These are phyloP conservation scores for Elephantulus edwardii DNA, from an alignment of 2,113 vertebrate species.

Conservation along the genomic window DNA sequence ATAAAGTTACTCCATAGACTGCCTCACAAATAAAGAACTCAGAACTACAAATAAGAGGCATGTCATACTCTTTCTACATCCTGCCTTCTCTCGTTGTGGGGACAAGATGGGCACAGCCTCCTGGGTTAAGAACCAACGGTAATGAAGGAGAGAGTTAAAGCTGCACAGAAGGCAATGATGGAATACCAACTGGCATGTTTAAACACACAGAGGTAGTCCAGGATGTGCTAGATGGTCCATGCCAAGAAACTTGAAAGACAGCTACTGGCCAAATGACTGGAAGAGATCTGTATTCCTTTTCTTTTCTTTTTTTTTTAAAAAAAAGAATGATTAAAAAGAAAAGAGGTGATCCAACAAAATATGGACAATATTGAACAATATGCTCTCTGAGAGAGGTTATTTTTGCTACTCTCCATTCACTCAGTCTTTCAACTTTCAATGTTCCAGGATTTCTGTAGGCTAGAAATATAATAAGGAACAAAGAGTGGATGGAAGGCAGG, in stretches of 20 bases:
- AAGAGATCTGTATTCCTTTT: no score
- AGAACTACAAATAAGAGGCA: neutral
- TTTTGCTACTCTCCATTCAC: neutral
- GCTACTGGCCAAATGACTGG: no score
- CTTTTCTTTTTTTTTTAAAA: no score
- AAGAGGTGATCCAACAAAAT: no score
- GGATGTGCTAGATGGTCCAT: no score
- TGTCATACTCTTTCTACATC: rapidly evolving
- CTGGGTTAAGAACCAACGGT: no score
- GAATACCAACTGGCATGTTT: no score
- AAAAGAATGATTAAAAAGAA: no score
- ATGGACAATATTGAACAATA: neutral
- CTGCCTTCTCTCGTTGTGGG: neutral
- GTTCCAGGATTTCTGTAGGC: neutral
- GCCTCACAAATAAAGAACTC: neutral
- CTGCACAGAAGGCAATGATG: no score
- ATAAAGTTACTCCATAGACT: neutral
- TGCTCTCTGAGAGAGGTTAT: neutral
- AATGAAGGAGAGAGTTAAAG: no score
- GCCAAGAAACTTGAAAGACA: no score
- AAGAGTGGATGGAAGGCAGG: neutral
- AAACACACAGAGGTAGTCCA: no score
- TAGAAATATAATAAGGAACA: neutral
- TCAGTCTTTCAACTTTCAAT: neutral
- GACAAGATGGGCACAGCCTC: neutral